Base-by-base conservation (phyloP, 2,888 invertebrate species). In the Plagodis pulveraria region DNA sequence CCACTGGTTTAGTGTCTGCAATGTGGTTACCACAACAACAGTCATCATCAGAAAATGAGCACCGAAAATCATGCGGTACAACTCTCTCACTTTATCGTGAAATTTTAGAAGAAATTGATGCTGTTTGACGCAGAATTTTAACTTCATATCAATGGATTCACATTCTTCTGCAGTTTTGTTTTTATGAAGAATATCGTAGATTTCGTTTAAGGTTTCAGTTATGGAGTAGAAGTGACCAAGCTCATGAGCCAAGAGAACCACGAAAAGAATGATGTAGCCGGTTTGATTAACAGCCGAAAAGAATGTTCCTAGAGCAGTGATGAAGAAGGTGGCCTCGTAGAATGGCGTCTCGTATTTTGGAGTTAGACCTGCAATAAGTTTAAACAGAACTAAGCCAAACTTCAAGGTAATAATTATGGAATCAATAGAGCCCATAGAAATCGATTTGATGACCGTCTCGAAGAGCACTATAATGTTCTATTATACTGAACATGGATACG, bases 271-370 rank as follows among this genome's bases (percentile, higher is more conserved):
- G 36, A 84, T 85, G 73, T 84, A 85, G 32, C 84, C 86, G 0
- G 84, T 85, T 63, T 86, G 86, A 70, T 84, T 86, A 63, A 84
- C 67, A 7, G 77, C 85, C 0, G 86, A 86, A 65, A 86, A 86
- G 2, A 68, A 67, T 5, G 84, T 81, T 4, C 70, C 83, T 10
- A 78, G 62, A 36, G 67, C 68, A 9, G 82, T 85, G 35, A 86
- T 51, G 2, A 61, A 62, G 59, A 81, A 86, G 8, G 80, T 75
- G 54, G 74, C 71, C 72, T 86, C 81, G 68, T 73, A 86, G 60
- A 75, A 79, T 6, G 86, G 86, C 5, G 77, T 78, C 62, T 82
- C 78, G 62, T 84, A 83, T 70, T 83, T 82, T 34, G 78, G 76
- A 32, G 71, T 66, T 0, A 86, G 73, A 59, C 86, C 86, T 86